Base-by-base conservation (phyloP, 2,888 invertebrate species). In the Clostera curtula region DNA sequence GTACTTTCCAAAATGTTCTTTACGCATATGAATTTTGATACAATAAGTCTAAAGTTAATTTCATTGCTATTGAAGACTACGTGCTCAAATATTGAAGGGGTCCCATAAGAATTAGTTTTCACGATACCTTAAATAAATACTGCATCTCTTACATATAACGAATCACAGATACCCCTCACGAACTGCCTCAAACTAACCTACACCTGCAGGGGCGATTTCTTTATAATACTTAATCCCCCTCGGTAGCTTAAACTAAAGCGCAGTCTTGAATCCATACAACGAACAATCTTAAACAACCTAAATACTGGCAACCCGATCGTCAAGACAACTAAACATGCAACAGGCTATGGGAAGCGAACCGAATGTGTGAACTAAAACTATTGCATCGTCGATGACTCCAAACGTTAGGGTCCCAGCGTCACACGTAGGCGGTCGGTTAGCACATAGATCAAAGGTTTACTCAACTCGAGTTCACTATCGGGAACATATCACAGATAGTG, bases 101-200 rank as follows among this genome's bases (percentile, higher is more conserved):
- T 37, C n/a, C n/a, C n/a, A 30, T 32, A 27, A 40, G 34, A 42
- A 33, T 47, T 39, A 35, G 44, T 44, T 33, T 33, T 43, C 38
- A 50, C 44, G 47, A 49, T 42, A 49, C 50, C 47, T 55, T 51
- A 61, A 67, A 65, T 71, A 70, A 72, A 71, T 63, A 61, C 56
- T 56, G 53, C 43, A 35, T 49, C 42, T 57, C 72, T 73, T 75
- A 77, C 52, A 62, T 57, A 59, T 66, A 75, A 71, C 70, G 59
- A 80, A 83, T 83, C 82, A 83, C 82, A 83, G 80, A 77, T 77
- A 74, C 58, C 69, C 56, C 59, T 69, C 56, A 43, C 64, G 55
- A 75, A 70, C 71, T 69, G 65, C 62, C 67, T 55, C 49, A 39
- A 46, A 52, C 46, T 58, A 56, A 48, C 35, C 25, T 25, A 41